phyloP scores from a whole-genome alignment of 2,888 invertebrate genomes.

The Sesia bembeciformis region DNA sequence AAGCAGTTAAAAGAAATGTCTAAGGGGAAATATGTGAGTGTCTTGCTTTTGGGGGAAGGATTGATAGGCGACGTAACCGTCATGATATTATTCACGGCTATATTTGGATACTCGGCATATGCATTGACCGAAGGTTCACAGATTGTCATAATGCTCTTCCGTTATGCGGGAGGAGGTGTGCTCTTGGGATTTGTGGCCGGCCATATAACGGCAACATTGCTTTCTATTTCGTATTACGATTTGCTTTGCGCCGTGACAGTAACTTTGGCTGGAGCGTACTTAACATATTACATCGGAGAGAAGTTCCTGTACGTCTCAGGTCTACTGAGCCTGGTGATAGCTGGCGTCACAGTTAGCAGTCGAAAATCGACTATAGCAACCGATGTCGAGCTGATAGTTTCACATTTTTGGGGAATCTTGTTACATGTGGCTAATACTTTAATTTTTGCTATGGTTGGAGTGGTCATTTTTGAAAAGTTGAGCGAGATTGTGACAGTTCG shows the following conservation, averaged over 20 bases:
- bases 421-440: slow-evolving; percentile 65
- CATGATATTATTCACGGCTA: slow-evolving; percentile 54
- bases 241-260: slow-evolving; percentile 46
- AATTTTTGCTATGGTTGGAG: slow-evolving; percentile 76
- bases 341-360: slow-evolving; percentile 49
- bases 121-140: slow-evolving; percentile 40
- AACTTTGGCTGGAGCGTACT: slow-evolving; percentile 45
- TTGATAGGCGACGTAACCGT: slow-evolving; percentile 54
- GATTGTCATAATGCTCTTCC: slow-evolving; percentile 39
- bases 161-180: slow-evolving; percentile 51
- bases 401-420: slow-evolving; percentile 48
- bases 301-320: slow-evolving; percentile 61
- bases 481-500: slow-evolving; percentile 50
- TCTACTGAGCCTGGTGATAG: slow-evolving; percentile 44
- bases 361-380: slow-evolving; percentile 48
- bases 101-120: slow-evolving; percentile 44
- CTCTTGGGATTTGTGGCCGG: slow-evolving; percentile 53
- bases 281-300: slow-evolving; percentile 59
- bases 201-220: slow-evolving; percentile 34
- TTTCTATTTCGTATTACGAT: slow-evolving; percentile 54
- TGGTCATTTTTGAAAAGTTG: slow-evolving; percentile 72
- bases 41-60: slow-evolving; percentile 52
- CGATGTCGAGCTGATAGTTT: slow-evolving; percentile 48
- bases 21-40: slow-evolving; percentile 55
- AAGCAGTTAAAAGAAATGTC: slow-evolving; percentile 43